phyloP scores from a whole-genome alignment of 2,113 vertebrate species.

The Callopanchax toddi region DNA sequence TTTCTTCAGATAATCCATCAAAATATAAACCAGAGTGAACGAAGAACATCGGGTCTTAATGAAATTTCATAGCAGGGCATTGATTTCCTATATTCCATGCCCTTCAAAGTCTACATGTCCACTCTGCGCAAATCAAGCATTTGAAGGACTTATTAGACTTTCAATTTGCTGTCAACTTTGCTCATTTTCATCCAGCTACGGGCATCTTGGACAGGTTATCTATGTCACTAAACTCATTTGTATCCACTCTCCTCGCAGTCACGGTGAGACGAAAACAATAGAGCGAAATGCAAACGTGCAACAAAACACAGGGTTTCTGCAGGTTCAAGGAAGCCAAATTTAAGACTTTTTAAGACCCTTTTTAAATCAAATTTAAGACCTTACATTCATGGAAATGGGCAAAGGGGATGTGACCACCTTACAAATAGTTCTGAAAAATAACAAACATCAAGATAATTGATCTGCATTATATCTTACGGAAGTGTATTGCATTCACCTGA shows the following conservation, averaged over 20 bases:
- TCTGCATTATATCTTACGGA: too few species aligned
- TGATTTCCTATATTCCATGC: constrained; percentile 95
- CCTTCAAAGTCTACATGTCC: constrained; percentile 88
- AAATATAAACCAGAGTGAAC: constrained; percentile 92
- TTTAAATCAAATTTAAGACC: too few species aligned
- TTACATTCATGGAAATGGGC: too few species aligned
- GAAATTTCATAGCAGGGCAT: constrained; percentile 93
- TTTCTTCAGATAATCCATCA: constrained; percentile 91
- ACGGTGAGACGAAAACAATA: constrained; percentile 78
- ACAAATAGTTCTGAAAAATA: too few species aligned
- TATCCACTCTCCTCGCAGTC: constrained; percentile 89
- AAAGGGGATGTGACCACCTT: too few species aligned
- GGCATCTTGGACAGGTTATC: constrained; percentile 89
- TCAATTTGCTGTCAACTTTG: constrained; percentile 93
- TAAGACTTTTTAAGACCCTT: too few species aligned
- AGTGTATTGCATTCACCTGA: too few species aligned
- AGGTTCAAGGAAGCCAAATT: too few species aligned
- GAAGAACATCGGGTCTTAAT: constrained; percentile 87
- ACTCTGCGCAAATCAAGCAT: constrained; percentile 86
- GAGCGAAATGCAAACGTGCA: too few species aligned
- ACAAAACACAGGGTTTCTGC: too few species aligned
- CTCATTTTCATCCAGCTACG: constrained; percentile 91
- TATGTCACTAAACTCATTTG: constrained; percentile 95
- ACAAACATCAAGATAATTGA: too few species aligned
- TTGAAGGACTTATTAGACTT: constrained; percentile 97